Conservation (phyloP, 1,140 invertebrate genomes). For the Trachymyrmex cornetzi region DNA sequence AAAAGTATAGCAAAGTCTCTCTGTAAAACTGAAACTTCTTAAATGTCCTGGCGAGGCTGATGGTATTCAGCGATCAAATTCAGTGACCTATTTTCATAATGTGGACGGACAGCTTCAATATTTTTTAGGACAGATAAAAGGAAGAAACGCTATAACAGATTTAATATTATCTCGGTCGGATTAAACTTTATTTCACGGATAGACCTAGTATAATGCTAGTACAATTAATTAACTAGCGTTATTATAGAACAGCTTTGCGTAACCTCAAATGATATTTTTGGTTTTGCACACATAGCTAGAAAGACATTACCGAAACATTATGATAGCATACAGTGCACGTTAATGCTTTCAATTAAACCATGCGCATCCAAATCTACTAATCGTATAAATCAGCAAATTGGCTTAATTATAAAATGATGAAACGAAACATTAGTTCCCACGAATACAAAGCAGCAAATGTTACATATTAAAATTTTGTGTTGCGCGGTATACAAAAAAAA, state of each 20-base stretch:
- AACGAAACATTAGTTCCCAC: constrained; percentile 31
- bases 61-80: constrained; percentile 54
- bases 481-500: neutral
- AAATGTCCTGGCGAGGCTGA: constrained; percentile 40
- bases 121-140: constrained; percentile 38
- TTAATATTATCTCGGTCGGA: constrained; percentile 21
- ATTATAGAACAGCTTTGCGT: constrained; percentile 8
- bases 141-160: neutral
- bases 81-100: constrained; percentile 63
- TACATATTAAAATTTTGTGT: neutral
- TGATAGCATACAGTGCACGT: constrained; percentile 21
- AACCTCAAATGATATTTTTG: constrained; percentile 27
- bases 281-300: neutral
- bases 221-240: constrained; percentile 15
- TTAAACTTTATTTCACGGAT: neutral
- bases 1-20: constrained; percentile 48
- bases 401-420: constrained; percentile 39
- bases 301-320: constrained; percentile 16
- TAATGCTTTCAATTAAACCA: constrained; percentile 43
- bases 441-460: neutral
- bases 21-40: constrained; percentile 61
- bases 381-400: constrained; percentile 35
- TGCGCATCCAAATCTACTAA: constrained; percentile 36
- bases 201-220: neutral
- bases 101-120: constrained; percentile 27